phyloP scores from a whole-genome alignment of 1,140 invertebrate genomes.

The Drosophila paulistorum region DNA sequence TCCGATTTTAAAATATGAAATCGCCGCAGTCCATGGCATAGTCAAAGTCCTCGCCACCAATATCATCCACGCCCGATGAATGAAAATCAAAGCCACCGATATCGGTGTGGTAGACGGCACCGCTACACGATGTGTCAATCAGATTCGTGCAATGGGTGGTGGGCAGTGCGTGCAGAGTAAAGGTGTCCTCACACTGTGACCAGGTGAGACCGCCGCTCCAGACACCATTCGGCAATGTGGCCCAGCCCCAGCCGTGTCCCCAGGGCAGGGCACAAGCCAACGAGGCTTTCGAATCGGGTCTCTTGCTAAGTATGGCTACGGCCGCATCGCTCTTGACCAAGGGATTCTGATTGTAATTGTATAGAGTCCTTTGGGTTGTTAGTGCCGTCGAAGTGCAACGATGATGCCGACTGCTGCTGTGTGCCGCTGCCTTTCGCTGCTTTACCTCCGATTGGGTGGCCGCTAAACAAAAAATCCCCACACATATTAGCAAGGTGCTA shows the following conservation, averaged over 20 bases:
- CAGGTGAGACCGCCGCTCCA: slow-evolving; percentile 86
- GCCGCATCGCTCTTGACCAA: slow-evolving; percentile 80
- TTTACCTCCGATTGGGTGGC: slow-evolving; percentile 85
- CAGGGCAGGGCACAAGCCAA: slow-evolving; percentile 79
- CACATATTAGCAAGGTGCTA: neutral
- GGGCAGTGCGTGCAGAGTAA: slow-evolving; percentile 86
- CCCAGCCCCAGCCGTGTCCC: slow-evolving; percentile 86
- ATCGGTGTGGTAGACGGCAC: slow-evolving; percentile 85
- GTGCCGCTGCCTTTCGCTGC: slow-evolving; percentile 65
- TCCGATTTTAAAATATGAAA: slow-evolving; percentile 85
- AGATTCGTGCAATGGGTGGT: slow-evolving; percentile 86
- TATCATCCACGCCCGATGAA: slow-evolving; percentile 84
- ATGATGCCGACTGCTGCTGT: slow-evolving; percentile 33
- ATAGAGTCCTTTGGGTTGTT: slow-evolving; percentile 60
- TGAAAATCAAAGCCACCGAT: slow-evolving; percentile 85
- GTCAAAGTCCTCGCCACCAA: slow-evolving; percentile 86
- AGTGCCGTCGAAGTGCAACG: slow-evolving; percentile 39
- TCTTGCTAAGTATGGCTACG: slow-evolving; percentile 81
- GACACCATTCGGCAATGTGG: slow-evolving; percentile 85
- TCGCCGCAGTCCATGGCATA: slow-evolving; percentile 86
- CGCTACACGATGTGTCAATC: slow-evolving; percentile 84
- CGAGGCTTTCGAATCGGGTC: slow-evolving; percentile 77
- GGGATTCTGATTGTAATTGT: slow-evolving; percentile 76
- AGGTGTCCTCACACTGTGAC: slow-evolving; percentile 86
- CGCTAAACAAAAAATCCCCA: slow-evolving; percentile 63